These are phyloP conservation scores for Hycleus phaleratus DNA, from an alignment of 1,140 invertebrate species.

Conservation along the genomic window DNA sequence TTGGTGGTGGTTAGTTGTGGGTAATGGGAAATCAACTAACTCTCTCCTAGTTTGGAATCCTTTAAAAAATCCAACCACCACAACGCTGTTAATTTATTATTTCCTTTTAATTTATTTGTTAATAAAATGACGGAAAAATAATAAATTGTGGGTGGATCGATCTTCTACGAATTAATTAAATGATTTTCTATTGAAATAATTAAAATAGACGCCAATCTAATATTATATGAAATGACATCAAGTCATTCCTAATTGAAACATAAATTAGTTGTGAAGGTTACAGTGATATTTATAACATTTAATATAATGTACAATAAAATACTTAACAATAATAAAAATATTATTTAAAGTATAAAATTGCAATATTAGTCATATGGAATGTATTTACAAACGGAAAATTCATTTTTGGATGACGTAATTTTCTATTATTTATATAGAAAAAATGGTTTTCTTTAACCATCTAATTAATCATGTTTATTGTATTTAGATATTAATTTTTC, in stretches of 20 bases:
- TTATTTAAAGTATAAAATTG: conserved; percentile 2
- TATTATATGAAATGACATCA: conserved; percentile 25
- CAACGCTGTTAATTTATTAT: too few relatives aligned
- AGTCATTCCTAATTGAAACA: conserved; percentile 16
- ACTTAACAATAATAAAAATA: conserved; percentile 5
- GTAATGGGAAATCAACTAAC: neutral
- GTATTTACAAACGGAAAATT: neutral
- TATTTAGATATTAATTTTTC: too few relatives aligned
- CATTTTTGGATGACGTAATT: conserved; percentile 18
- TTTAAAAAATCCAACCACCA: too few relatives aligned
- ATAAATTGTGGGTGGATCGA: too few relatives aligned
- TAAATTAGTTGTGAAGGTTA: conserved; percentile 22
- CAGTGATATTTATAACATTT: conserved; percentile 16
- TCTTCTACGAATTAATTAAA: too few relatives aligned
- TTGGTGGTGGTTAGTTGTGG: conserved; percentile 13
- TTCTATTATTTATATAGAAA: conserved; percentile 20
- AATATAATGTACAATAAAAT: conserved; percentile 7
- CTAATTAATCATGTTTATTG: too few relatives aligned
- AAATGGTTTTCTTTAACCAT: conserved; percentile 1
- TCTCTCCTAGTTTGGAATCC: too few relatives aligned
- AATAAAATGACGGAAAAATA: too few relatives aligned
- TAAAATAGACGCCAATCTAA: conserved; percentile 9
- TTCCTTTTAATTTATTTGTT: too few relatives aligned
- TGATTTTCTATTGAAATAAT: too few relatives aligned
- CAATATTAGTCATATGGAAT: conserved; percentile 3